phyloP scores from a whole-genome alignment of 2,113 vertebrate species.

The Sarotherodon lohbergeri region DNA sequence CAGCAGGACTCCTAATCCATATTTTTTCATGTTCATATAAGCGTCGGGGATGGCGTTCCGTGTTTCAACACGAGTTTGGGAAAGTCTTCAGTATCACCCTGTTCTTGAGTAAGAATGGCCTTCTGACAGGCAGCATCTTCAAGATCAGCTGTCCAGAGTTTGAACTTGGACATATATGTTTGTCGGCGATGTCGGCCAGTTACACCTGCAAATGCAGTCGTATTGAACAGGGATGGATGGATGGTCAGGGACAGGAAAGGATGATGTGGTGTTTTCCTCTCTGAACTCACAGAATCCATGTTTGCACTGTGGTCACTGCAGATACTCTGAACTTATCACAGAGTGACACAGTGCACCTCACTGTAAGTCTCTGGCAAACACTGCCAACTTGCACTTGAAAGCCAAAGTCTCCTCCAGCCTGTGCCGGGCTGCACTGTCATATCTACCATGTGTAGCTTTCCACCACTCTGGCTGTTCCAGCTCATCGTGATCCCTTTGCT shows the following conservation, averaged over 20 bases:
- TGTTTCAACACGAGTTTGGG: too few species aligned
- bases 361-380: background rate
- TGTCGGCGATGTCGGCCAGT: background rate
- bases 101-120: background rate
- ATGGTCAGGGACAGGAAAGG: slow-evolving; percentile 4
- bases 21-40: too few species aligned
- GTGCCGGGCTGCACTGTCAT: background rate
- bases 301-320: background rate
- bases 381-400: background rate
- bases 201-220: background rate
- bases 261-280: background rate
- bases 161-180: background rate
- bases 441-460: background rate
- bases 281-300: background rate
- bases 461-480: background rate
- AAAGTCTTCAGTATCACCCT: background rate
- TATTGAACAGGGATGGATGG: background rate
- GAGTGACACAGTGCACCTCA: background rate
- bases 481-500: background rate
- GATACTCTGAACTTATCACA: background rate
- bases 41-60: too few species aligned
- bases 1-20: too few species aligned
- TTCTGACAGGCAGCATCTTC: background rate
- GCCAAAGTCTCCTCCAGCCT: slow-evolving; percentile 4
- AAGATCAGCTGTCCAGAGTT: background rate